These are phyloP conservation scores for Atethmia centrago DNA, from an alignment of 2,888 invertebrate species.

Conservation along the genomic window DNA sequence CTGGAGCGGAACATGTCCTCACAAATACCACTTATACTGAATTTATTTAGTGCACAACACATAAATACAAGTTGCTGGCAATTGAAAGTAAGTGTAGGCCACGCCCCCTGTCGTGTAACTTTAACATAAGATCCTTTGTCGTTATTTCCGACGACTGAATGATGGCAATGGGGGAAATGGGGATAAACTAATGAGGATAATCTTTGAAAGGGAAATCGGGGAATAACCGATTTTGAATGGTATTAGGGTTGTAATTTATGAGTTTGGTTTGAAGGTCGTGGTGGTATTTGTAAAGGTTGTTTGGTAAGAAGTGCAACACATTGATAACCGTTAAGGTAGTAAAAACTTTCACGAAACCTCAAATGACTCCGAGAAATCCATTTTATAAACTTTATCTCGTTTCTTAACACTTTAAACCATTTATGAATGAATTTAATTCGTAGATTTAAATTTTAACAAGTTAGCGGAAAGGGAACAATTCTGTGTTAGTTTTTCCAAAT, in stretches of 20 bases:
- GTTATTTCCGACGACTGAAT: slow-evolving; percentile 69
- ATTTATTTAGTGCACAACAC: slow-evolving; percentile 83
- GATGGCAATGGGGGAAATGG: slow-evolving; percentile 61
- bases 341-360: background rate
- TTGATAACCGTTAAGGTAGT: background rate
- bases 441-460: background rate
- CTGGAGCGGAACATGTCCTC: slow-evolving; percentile 71
- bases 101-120: slow-evolving; percentile 71
- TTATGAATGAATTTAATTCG: background rate
- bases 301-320: background rate
- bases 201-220: slow-evolving; percentile 61
- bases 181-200: slow-evolving; percentile 66
- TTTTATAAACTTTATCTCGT: background rate
- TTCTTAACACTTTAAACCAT: background rate
- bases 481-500: too few species aligned
- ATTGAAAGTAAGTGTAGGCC: slow-evolving; percentile 83
- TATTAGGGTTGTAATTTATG: slow-evolving; percentile 48
- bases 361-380: background rate
- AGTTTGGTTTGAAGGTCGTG: slow-evolving; percentile 19
- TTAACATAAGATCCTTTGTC: slow-evolving; percentile 70
- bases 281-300: background rate
- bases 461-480: background rate
- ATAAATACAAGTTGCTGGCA: slow-evolving; percentile 81
- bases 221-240: slow-evolving; percentile 60
- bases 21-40: slow-evolving; percentile 85